These are phyloP conservation scores for Apoda limacodes DNA, from an alignment of 2,888 invertebrate species.

Conservation along the genomic window DNA sequence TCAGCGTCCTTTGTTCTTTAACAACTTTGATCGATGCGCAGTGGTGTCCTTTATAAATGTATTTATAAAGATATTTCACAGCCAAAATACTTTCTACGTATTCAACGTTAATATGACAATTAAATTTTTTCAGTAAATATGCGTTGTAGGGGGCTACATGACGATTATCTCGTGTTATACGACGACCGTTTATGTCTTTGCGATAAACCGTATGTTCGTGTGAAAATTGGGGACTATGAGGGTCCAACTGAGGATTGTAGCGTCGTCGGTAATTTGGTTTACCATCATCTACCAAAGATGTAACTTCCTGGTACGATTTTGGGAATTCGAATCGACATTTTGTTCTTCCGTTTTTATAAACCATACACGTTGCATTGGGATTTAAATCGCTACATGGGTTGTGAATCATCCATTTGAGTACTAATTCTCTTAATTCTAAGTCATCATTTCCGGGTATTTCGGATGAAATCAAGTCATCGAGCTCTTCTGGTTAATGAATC, in stretches of 20 bases:
- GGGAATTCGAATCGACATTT: slow-evolving; percentile 14
- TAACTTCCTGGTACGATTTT: slow-evolving; percentile 14
- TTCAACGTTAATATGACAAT: slow-evolving; percentile 16
- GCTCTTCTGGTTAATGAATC: slow-evolving; percentile 16
- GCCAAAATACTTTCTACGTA: slow-evolving; percentile 14
- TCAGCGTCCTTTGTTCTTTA: slow-evolving; percentile 12
- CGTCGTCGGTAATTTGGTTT: slow-evolving; percentile 16
- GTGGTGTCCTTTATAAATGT: slow-evolving; percentile 13
- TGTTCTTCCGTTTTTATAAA: slow-evolving; percentile 22
- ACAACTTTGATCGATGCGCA: slow-evolving; percentile 13
- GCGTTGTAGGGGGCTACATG: slow-evolving; percentile 14
- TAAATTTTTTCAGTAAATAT: slow-evolving; percentile 13
- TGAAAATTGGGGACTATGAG: slow-evolving; percentile 15
- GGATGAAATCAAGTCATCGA: slow-evolving; percentile 17
- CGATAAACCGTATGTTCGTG: slow-evolving; percentile 9
- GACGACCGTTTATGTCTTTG: slow-evolving; percentile 13
- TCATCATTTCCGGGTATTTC: slow-evolving; percentile 18
- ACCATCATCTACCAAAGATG: slow-evolving; percentile 15
- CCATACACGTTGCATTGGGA: slow-evolving; percentile 18
- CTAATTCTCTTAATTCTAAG: slow-evolving; percentile 15
- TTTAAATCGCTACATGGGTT: slow-evolving; percentile 14
- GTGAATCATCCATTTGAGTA: slow-evolving; percentile 17
- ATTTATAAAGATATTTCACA: slow-evolving; percentile 17
- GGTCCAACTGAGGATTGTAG: slow-evolving; percentile 14
- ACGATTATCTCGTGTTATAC: slow-evolving; percentile 13